phyloP scores from a whole-genome alignment of 2,888 invertebrate species.

The Thecophora atra region DNA sequence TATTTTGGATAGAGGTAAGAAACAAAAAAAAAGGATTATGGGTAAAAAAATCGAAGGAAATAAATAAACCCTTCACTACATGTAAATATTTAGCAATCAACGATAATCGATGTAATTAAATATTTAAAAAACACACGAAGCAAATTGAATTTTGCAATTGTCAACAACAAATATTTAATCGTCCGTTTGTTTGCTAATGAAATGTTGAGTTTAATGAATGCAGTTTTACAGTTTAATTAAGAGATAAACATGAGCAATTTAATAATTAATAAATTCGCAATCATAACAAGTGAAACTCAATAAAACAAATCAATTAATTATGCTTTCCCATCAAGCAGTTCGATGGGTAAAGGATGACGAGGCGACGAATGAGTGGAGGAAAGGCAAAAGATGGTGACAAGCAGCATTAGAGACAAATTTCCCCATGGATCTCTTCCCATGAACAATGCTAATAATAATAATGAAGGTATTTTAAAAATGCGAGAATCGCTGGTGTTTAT shows the following conservation, averaged over 20 bases:
- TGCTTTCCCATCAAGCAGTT: background rate
- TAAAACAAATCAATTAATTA: constrained; percentile 19
- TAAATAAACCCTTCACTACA: too few relatives aligned
- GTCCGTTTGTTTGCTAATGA: constrained; percentile 24
- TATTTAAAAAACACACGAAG: too few relatives aligned
- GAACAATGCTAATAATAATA: too few relatives aligned
- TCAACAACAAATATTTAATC: constrained; percentile 13
- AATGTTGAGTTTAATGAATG: constrained; percentile 32
- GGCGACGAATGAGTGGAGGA: background rate
- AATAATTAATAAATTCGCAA: constrained; percentile 55
- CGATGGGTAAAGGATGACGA: too few relatives aligned
- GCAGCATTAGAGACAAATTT: background rate
- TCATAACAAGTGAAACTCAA: background rate
- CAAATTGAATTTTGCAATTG: too few relatives aligned
- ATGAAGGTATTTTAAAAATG: too few relatives aligned
- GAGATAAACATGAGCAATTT: constrained; percentile 63
- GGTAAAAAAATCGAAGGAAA: background rate
- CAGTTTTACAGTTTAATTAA: constrained; percentile 61
- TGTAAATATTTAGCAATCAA: background rate
- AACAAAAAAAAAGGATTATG: constrained; percentile 41
- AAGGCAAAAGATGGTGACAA: background rate
- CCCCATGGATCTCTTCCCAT: too few relatives aligned
- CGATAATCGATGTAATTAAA: background rate
- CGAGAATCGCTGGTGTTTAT: too few relatives aligned
- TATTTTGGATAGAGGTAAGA: too few relatives aligned